Percentiles rank a stretch among this genome's conserved stretches.
These are phyloP conservation scores for Heliangelus exortis DNA, from an alignment of 2,797 vertebrate genomes.

Conservation along the genomic window DNA sequence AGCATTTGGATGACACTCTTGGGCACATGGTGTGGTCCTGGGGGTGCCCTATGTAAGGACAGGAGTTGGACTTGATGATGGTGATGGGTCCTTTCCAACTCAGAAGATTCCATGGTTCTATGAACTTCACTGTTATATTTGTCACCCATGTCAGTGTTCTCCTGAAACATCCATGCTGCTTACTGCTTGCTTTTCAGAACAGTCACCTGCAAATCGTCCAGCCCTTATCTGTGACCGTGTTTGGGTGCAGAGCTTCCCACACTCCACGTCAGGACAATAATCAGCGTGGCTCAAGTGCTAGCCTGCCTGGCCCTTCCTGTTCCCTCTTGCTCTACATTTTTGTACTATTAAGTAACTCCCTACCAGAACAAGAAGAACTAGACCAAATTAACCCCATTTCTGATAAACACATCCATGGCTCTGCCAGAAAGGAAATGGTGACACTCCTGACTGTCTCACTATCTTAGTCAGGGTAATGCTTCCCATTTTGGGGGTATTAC, in stretches of 20 bases:
- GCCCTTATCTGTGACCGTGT: neutral
- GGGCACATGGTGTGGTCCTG: too few relatives aligned
- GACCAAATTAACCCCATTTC: neutral
- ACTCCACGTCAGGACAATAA: accelerated
- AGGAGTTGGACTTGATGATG: too few relatives aligned
- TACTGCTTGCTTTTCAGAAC: neutral
- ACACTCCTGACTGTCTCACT: neutral
- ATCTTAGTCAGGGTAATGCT: neutral
- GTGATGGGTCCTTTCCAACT: too few relatives aligned
- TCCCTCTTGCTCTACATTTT: neutral
- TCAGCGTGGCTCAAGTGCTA: neutral
- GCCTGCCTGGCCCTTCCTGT: neutral
- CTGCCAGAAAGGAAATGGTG: neutral
- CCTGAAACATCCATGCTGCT: neutral
- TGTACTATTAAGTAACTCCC: neutral
- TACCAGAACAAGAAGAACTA: neutral
- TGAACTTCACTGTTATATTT: neutral
- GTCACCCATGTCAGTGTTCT: too few relatives aligned
- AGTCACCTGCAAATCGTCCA: accelerated
- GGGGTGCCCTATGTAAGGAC: too few relatives aligned
- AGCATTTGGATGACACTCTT: too few relatives aligned
- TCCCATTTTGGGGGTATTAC: neutral
- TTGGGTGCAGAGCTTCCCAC: accelerated
- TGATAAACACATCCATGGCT: neutral
- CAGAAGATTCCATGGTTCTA: too few relatives aligned